These are phyloP conservation scores for Aricia agestis DNA, from an alignment of 1,140 invertebrate genomes.

Conservation along the genomic window DNA sequence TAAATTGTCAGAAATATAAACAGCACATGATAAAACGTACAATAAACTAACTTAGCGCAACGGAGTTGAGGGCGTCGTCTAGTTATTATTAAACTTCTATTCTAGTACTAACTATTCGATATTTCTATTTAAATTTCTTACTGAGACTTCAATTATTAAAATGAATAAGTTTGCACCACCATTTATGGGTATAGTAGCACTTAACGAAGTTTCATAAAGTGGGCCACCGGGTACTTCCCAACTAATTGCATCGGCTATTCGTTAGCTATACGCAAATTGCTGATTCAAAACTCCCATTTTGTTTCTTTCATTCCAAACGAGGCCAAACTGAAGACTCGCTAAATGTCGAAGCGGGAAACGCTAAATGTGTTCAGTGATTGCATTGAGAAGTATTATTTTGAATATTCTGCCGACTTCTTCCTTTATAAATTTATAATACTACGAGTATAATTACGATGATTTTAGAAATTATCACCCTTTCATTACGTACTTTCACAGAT, in stretches of 20 bases:
- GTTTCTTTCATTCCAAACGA: constrained; percentile 45
- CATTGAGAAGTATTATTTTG: too few species aligned
- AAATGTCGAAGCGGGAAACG: constrained; percentile 34
- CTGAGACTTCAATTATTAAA: not conserved
- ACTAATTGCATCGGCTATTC: constrained; percentile 59
- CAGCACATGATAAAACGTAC: too few species aligned
- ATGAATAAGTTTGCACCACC: not conserved
- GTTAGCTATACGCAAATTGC: constrained; percentile 52
- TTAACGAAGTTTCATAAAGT: not conserved
- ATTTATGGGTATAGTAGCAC: not conserved
- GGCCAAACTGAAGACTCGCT: constrained; percentile 36
- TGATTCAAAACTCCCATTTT: constrained; percentile 55
- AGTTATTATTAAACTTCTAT: not conserved
- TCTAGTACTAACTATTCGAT: not conserved
- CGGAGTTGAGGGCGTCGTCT: too few species aligned
- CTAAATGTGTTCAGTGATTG: not conserved
- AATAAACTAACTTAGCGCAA: too few species aligned
- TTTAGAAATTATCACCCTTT: too few species aligned
- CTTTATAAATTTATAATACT: too few species aligned
- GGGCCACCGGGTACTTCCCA: constrained; percentile 24
- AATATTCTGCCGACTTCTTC: too few species aligned
- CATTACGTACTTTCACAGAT: too few species aligned
- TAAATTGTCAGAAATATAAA: too few species aligned
- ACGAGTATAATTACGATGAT: too few species aligned
- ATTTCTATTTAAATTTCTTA: too few species aligned